Evolutionary conservation across 2,797 vertebrate genomes (phyloP), one percentile per base, ranked within the genome.

Genomic region (Knipowitschia caucasica): DNA sequence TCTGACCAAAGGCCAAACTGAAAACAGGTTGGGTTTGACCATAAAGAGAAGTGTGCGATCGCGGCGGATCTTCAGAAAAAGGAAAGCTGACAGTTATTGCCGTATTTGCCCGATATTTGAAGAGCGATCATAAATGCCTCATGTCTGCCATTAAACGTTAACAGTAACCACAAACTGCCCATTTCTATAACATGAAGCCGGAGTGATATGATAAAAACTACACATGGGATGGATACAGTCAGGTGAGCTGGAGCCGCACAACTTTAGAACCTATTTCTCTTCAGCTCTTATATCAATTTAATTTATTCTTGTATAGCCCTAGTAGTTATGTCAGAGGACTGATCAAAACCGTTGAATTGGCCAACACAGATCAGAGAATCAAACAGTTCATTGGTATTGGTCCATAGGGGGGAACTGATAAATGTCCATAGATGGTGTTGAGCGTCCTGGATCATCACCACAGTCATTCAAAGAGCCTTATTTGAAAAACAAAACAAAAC

Each of bases 151-250:
- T 73, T 66, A 68, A 78, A 73, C 68, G 75, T 76, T 76, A 67
- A 75, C 78, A 68, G 82, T 65, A 73, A 59, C 54, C 52, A 61
- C 74, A 76, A 59, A 68, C 64, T 26, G 52, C 67, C 83, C 59
- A 60, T 71, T 75, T 80, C 69, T 78, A 65, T 57, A 56, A 81
- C 75, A 83, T 76, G 68, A 77, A 77, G 63, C 60, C 71, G 75
- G 81, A 81, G 78, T 61, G 72, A 70, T 72, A 11, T 63, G 59
- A 75, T 81, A 79, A 83, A 78, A 78, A 62, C 18, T 50, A 59
- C 85, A 88, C 75, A 86, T 85, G 83, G 73, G 53, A 34, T 47
- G 66, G 56, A 64, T 85, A 24, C 5, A 44, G 23, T 21, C 18
- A 84, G 83, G 81, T 53, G 14, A 39, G 34, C 59, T 71, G 72